These are phyloP conservation scores for Kryptolebias ocellatus DNA, from an alignment of 2,797 vertebrate genomes.

Conservation along the genomic window DNA sequence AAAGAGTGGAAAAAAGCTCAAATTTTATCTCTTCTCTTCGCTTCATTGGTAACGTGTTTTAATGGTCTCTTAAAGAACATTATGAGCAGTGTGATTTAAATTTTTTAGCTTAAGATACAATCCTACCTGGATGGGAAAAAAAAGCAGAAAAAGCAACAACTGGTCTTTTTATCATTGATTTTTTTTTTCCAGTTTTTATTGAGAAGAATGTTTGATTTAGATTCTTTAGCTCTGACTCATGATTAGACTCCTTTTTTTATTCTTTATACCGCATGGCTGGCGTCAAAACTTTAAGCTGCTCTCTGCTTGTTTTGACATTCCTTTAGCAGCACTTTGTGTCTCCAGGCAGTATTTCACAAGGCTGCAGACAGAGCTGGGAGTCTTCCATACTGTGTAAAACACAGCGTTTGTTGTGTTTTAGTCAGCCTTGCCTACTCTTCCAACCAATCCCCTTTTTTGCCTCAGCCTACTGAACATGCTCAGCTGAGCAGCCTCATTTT, in stretches of 20 bases:
- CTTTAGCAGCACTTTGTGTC: conserved; percentile 22
- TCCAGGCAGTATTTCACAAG: conserved; percentile 50
- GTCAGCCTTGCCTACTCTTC: conserved; percentile 23
- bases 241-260: conserved; percentile 4
- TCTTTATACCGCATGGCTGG: background rate
- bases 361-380: conserved; percentile 30
- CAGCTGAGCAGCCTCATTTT: conserved; percentile 19
- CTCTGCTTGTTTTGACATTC: conserved; percentile 39
- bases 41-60: conserved; percentile 20
- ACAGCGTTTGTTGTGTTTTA: conserved; percentile 33
- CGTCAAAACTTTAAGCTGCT: conserved; percentile 11
- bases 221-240: conserved; percentile 13
- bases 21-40: background rate
- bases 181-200: conserved; percentile 1
- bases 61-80: conserved; percentile 28
- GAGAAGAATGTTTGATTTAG: background rate
- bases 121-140: background rate
- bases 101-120: conserved; percentile 23
- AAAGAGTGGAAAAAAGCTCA: background rate
- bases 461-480: conserved; percentile 25
- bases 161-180: background rate
- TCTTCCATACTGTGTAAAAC: conserved; percentile 23
- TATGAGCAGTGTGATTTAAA: conserved; percentile 18
- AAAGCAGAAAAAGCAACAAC: conserved; percentile 13
- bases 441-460: conserved; percentile 12